A percentile compares a stretch with the other conserved stretches of the same genome.
Conservation (phyloP, 2,888 invertebrate species). For the Cinara cedri region DNA sequence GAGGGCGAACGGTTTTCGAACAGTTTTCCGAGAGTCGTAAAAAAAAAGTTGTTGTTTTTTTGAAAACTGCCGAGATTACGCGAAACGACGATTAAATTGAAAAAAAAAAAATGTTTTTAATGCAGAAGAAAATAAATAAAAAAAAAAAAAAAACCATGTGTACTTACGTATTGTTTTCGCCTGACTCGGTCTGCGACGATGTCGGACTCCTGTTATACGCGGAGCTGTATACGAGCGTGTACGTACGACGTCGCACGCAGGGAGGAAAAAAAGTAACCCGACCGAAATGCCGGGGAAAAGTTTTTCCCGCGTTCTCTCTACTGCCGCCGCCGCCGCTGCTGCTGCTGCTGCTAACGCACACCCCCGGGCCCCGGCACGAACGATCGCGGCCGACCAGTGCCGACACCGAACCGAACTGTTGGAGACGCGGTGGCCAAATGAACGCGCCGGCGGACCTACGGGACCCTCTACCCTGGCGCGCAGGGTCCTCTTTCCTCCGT, state of each 20-base stretch:
- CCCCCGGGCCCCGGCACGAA: constrained; percentile 43
- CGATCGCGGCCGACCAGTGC: constrained; percentile 57
- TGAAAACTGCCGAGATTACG: no score
- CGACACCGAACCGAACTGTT: constrained; percentile 55
- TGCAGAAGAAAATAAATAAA: background rate
- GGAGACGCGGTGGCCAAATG: constrained; percentile 57
- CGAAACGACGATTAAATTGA: no score
- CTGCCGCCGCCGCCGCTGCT: background rate
- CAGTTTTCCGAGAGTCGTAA: background rate
- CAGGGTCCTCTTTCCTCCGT: background rate
- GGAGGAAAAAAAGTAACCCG: constrained; percentile 51
- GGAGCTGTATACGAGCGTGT: constrained; percentile 30
- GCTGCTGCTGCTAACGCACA: constrained; percentile 24
- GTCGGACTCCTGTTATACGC: constrained; percentile 27
- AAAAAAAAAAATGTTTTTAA: background rate
- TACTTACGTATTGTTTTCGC: constrained; percentile 30
- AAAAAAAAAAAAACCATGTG: constrained; percentile 8
- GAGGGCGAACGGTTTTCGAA: background rate
- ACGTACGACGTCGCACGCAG: constrained; percentile 44
- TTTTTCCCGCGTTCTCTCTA: constrained; percentile 52
- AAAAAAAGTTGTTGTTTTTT: no score
- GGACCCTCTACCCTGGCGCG: background rate
- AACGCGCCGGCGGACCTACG: constrained; percentile 49
- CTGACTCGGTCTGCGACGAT: constrained; percentile 3
- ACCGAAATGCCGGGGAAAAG: constrained; percentile 54